Base-by-base conservation (phyloP, 2,797 vertebrate genomes). In the Clamator glandarius region DNA sequence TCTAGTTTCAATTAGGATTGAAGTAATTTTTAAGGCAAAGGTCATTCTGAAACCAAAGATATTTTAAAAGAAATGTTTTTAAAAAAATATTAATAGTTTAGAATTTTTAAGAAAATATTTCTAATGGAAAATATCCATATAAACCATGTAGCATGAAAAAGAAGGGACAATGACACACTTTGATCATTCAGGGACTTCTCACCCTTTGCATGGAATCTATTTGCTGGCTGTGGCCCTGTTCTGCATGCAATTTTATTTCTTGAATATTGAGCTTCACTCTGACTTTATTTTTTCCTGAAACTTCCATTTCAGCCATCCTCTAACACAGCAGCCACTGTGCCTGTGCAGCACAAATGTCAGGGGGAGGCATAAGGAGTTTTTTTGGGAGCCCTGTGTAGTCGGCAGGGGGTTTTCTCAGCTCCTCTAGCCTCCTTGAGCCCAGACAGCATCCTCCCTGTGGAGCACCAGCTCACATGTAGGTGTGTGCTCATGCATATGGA, bases 401-500 rank as follows among this genome's bases (percentile, higher is more conserved):
- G 4, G 15, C 4, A 6, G 17, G 12, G 41, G 36, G 3, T 11
- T 86, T 79, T 13, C n/a, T 50, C 33, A 29, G 20, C 11, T 66
- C 12, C 55, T 67, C 8, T 77, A 80, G 25, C 44, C 63, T 3
- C 0, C 17, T 1, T n/a, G 3, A 70, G 10, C 17, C 18, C 1
- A 4, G 7, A 21, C 0, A 11, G 19, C 31, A 78, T 44, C 25
- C 33, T 29, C 24, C 25, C 12, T 5, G 66, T 35, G 2, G 3
- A 58, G 52, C 52, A 28, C 33, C 29, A 11, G 33, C 3, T 2
- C 3, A 26, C 5, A 3, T 1, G 10, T 4, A 6, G 15, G 15
- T 3, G 2, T 31, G 70, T 1, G 5, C 19, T 48, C 3, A 1
- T 8, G 35, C 8, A 5, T 18, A 19, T 6, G 6, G 18, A 28